These are phyloP conservation scores for Muscicapa striata DNA, from an alignment of 2,797 vertebrate species.

Conservation along the genomic window DNA sequence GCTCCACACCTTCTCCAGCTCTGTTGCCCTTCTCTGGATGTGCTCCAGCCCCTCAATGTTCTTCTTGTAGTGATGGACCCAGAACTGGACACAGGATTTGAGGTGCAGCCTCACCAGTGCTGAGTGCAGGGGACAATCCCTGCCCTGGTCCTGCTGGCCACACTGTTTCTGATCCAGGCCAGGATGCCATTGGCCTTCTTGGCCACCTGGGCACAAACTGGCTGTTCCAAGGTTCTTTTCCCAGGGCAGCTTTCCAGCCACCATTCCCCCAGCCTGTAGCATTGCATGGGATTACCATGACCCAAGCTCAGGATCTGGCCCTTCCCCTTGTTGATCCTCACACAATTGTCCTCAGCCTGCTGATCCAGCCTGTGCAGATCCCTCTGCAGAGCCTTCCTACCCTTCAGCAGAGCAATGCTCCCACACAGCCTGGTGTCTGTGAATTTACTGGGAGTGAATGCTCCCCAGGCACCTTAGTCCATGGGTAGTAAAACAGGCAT, in stretches of 20 bases:
- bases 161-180: neutral
- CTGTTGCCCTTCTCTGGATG: accelerated
- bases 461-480: neutral
- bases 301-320: neutral
- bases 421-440: neutral
- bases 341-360: neutral
- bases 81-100: accelerated
- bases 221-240: neutral
- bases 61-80: accelerated
- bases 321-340: neutral
- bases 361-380: neutral
- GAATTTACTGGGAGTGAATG: neutral
- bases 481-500: accelerated
- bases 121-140: accelerated
- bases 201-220: too few relatives aligned
- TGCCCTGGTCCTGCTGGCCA: neutral
- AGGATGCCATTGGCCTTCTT: neutral
- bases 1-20: neutral
- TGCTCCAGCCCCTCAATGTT: accelerated
- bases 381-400: neutral
- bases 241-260: neutral
- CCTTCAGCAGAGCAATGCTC: neutral
- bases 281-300: neutral
- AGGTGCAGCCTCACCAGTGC: neutral
- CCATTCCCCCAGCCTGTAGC: neutral